Evolutionary conservation across 2,113 vertebrate genomes (phyloP), one percentile per base, ranked within the genome.

Genomic region (Corapipo altera): DNA sequence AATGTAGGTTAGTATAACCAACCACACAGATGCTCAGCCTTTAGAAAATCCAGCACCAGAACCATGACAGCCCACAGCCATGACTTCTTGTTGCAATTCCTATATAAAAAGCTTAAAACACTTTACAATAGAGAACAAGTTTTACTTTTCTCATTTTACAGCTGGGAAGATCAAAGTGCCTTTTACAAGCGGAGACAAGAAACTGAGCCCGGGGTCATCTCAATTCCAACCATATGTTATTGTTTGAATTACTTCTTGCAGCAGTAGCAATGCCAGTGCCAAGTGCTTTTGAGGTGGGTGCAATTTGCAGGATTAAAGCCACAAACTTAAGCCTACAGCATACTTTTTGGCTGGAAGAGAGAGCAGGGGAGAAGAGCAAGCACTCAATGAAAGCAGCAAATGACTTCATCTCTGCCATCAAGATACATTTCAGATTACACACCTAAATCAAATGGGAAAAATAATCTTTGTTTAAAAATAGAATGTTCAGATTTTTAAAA

Each of bases 221-320:
- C 62, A 81, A 33, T 79, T 90, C 51, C 70, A 94, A 54, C 41
- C 67, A 41, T 76, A 91, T 62, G 67, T 70, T 88, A 79, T 76
- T 76, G 30, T 86, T 87, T 85, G 67, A 95, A 89, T 70, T 85
- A 93, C 79, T 94, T 74, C 30, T 64, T 44, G 64, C 44, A 89
- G 71, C 66, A 85, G 46, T 49, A 91, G 74, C 18, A 43, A 62
- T 73, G 61, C 32, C 1, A 3, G 32, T 46, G 37, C 58, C 49
- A 73, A 82, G 27, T 73, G 67, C 58, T 79, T 90, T 80, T 54
- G 66, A 88, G 62, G n/a, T 84, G 55, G 57, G 41, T 84, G 54
- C 5, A 7, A 58, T 83, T 52, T 62, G 35, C 43, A 85, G 72
- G 26, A 85, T 88, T 76, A 83, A 79, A 83, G 71, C 8, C 49